phyloP scores from a whole-genome alignment of 2,888 invertebrate species.

The Ichneumoninae sp. region DNA sequence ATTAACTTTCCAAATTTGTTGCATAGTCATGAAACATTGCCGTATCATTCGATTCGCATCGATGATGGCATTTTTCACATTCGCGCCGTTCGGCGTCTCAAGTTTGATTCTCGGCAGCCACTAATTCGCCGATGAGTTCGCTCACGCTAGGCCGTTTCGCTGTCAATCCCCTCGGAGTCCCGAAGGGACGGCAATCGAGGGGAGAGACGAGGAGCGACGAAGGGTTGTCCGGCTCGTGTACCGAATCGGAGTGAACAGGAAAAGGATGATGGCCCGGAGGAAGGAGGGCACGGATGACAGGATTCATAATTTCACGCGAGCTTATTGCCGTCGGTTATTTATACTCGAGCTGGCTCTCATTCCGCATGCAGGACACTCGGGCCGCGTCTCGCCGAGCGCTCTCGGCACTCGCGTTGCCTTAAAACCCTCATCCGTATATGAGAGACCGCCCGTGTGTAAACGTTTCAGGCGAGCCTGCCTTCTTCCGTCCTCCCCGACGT shows the following conservation, averaged over 20 bases:
- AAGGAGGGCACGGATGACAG: constrained; percentile 74
- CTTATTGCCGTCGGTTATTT: constrained; percentile 82
- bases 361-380: constrained; percentile 75
- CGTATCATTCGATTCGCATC: background rate
- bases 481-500: constrained; percentile 16
- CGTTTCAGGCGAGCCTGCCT: constrained; percentile 27
- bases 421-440: constrained; percentile 15
- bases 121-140: constrained; percentile 25
- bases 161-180: constrained; percentile 49
- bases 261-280: constrained; percentile 61
- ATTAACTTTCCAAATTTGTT: background rate
- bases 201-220: constrained; percentile 45
- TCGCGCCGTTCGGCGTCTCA: constrained; percentile 40
- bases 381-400: constrained; percentile 36
- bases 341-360: constrained; percentile 75
- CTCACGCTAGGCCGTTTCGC: constrained; percentile 13
- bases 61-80: background rate
- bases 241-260: constrained; percentile 16
- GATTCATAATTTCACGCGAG: constrained; percentile 81
- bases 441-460: constrained; percentile 30
- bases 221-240: constrained; percentile 62
- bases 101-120: background rate
- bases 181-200: constrained; percentile 49
- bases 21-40: background rate
- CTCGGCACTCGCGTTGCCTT: constrained; percentile 15